phyloP scores from a whole-genome alignment of 2,113 vertebrate genomes.

The Vireo altiloquus region DNA sequence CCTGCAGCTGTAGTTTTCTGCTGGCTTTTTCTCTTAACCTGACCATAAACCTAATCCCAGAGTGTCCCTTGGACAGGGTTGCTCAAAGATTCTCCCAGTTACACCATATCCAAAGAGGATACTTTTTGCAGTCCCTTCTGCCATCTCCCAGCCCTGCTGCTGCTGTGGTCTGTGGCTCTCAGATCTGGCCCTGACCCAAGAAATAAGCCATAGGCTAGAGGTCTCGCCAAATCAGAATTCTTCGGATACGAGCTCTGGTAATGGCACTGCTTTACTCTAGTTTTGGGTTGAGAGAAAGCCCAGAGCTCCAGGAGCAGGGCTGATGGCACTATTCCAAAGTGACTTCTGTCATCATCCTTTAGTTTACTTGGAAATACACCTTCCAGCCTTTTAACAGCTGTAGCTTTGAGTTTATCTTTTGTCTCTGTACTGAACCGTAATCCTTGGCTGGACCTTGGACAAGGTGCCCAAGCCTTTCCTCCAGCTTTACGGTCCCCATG shows the following conservation, averaged over 20 bases:
- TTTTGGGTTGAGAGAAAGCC: not conserved
- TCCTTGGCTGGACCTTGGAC: not conserved
- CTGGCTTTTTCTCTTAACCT: not conserved
- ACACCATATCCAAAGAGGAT: not conserved
- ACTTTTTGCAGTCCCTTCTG: not conserved
- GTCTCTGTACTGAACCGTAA: not conserved
- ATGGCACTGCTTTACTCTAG: not conserved
- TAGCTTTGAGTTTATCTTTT: not conserved
- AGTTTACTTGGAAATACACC: not conserved
- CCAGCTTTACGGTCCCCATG: not conserved
- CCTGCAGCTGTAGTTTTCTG: not conserved
- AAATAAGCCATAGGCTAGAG: not conserved
- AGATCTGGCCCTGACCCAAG: not conserved
- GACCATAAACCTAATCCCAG: not conserved
- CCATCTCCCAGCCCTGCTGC: not conserved
- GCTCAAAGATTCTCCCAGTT: not conserved
- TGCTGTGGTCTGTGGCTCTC: not conserved
- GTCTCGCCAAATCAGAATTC: not conserved
- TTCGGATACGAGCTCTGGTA: not conserved
- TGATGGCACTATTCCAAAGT: not conserved
- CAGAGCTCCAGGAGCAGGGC: not conserved
- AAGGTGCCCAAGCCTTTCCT: not conserved
- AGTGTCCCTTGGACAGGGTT: not conserved
- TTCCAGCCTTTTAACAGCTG: not conserved
- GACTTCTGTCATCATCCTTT: not conserved